Conservation (phyloP, 2,888 invertebrate genomes). For the Dendrolimus houi region DNA sequence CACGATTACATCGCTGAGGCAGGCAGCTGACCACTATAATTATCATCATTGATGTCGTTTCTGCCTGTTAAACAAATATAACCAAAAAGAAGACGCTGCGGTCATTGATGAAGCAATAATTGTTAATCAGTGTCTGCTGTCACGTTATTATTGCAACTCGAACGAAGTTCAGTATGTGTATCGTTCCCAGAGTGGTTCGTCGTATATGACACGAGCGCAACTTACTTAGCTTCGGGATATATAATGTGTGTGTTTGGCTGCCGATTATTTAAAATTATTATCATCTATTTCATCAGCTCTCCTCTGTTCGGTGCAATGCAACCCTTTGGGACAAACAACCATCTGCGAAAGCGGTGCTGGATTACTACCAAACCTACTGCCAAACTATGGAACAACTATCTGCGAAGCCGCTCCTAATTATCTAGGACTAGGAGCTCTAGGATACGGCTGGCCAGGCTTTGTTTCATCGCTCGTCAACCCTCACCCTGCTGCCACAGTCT, state of each 20-base stretch:
- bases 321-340: constrained; percentile 27
- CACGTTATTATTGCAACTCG: too few species aligned
- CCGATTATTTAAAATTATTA: neutral
- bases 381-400: constrained; percentile 3
- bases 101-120: too few species aligned
- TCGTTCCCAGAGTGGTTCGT: neutral
- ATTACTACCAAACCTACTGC: constrained; percentile 1
- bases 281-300: constrained; percentile 26
- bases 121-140: too few species aligned
- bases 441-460: constrained; percentile 6
- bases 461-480: constrained; percentile 2
- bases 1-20: too few species aligned
- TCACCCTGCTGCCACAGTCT: constrained; percentile 9
- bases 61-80: too few species aligned
- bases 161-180: too few species aligned
- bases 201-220: too few species aligned
- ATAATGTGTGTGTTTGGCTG: too few species aligned
- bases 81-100: too few species aligned
- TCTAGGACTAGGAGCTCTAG: constrained; percentile 4
- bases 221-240: too few species aligned
- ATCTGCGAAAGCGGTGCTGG: constrained; percentile 9
- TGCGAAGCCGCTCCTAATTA: constrained; percentile 11
- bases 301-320: constrained; percentile 31
- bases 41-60: too few species aligned
- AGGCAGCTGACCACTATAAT: too few species aligned